These are phyloP conservation scores for Novumbra hubbsi DNA, from an alignment of 2,797 vertebrate species.

Conservation along the genomic window DNA sequence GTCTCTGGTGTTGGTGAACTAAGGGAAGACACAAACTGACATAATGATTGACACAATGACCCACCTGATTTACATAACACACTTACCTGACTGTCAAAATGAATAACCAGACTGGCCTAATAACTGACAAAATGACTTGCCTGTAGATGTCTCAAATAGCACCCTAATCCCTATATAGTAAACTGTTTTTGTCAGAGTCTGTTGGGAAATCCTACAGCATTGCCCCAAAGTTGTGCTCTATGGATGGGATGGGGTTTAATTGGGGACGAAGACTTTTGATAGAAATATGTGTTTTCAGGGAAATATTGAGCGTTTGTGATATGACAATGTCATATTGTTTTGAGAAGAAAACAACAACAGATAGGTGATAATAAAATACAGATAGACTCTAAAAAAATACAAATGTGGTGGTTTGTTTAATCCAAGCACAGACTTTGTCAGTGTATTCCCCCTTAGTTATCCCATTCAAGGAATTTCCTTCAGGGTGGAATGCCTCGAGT, in stretches of 20 bases:
- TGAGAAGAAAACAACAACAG: neutral
- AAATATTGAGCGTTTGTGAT: neutral
- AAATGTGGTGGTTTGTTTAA: neutral
- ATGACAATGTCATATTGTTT: neutral
- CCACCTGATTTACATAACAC: no score
- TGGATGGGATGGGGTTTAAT: neutral
- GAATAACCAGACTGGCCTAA: no score
- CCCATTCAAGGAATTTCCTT: constrained; percentile 66
- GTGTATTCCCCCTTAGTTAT: constrained; percentile 15
- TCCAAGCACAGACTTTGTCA: neutral
- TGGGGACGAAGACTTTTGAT: neutral
- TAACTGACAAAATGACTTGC: constrained; percentile 10
- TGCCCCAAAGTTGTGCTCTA: neutral
- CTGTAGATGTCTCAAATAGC: constrained; percentile 51
- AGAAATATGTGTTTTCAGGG: neutral
- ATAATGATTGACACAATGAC: no score
- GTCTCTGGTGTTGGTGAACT: neutral
- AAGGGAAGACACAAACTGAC: neutral
- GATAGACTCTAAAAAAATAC: neutral
- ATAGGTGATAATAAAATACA: neutral
- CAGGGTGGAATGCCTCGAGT: constrained; percentile 67
- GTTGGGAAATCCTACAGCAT: neutral
- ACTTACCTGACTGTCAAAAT: no score
- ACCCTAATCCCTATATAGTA: neutral
- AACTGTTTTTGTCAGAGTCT: neutral